phyloP scores from a whole-genome alignment of 2,797 vertebrate species.

The Chrosomus eos region DNA sequence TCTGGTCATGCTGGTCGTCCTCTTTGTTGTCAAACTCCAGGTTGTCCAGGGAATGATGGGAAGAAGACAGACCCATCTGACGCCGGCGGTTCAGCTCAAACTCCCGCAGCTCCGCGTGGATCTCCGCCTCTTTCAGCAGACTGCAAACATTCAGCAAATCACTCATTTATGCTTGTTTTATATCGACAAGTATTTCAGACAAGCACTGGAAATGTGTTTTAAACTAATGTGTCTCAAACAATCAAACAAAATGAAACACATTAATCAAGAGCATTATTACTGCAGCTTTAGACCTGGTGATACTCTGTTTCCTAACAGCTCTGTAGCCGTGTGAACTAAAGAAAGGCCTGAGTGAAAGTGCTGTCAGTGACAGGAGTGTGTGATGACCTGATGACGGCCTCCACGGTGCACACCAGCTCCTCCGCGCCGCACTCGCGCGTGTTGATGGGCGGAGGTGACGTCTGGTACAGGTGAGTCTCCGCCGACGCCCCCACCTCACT shows the following conservation, averaged over 20 bases:
- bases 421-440: slow-evolving; percentile 96
- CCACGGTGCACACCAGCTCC: slow-evolving; percentile 97
- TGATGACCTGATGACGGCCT: slow-evolving; percentile 91
- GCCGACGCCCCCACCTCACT: slow-evolving; percentile 90
- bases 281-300: neutral
- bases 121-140: slow-evolving; percentile 96
- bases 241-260: neutral
- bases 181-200: neutral
- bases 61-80: slow-evolving; percentile 95
- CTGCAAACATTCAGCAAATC: slow-evolving; percentile 66
- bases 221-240: neutral
- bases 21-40: slow-evolving; percentile 98
- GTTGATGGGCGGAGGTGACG: slow-evolving; percentile 97
- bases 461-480: slow-evolving; percentile 98
- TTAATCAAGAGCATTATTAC: neutral
- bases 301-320: neutral
- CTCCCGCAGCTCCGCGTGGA: slow-evolving; percentile 95
- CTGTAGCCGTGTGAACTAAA: neutral
- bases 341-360: neutral
- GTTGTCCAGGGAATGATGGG: slow-evolving; percentile 96
- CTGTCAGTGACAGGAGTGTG: too few species aligned
- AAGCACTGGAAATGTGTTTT: neutral
- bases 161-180: neutral
- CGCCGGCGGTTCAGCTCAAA: slow-evolving; percentile 92
- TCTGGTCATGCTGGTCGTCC: slow-evolving; percentile 97